A percentile compares a stretch with the other conserved stretches of the same genome.
Conservation (phyloP, 2,888 invertebrate genomes). For the Liodrosophila aerea region DNA sequence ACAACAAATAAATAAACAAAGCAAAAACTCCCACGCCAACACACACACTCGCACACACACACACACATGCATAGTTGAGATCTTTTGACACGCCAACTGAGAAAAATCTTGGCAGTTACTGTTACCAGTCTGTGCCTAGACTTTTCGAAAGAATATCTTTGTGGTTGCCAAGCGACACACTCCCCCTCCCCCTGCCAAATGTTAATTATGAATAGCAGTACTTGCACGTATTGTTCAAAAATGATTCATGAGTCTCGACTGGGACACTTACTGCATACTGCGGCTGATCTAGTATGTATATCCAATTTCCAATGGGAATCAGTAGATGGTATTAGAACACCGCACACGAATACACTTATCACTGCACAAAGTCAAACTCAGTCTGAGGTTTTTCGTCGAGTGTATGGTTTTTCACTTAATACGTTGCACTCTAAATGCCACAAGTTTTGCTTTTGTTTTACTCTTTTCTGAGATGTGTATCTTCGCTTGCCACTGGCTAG, state of each 20-base stretch:
- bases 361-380: background rate
- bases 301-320: constrained; percentile 17
- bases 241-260: constrained; percentile 56
- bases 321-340: constrained; percentile 3
- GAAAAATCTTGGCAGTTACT: constrained; percentile 36
- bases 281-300: constrained; percentile 13
- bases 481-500: constrained; percentile 14
- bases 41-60: constrained; percentile 25
- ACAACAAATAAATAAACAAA: constrained; percentile 41
- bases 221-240: constrained; percentile 32
- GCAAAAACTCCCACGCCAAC: constrained; percentile 65
- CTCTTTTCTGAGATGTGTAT: background rate
- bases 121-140: constrained; percentile 45
- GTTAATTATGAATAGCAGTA: constrained; percentile 31
- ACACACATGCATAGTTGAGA: constrained; percentile 17
- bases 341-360: constrained; percentile 7
- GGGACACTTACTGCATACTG: constrained; percentile 68
- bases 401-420: constrained; percentile 1
- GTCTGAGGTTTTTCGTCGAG: too few species aligned
- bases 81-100: constrained; percentile 28
- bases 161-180: constrained; percentile 64
- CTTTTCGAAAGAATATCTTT: constrained; percentile 70
- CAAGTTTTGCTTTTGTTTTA: background rate
- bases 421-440: constrained; percentile 56
- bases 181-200: too few species aligned